Percentiles rank a stretch among this genome's conserved stretches.
These are phyloP conservation scores for Enoplosus armatus DNA, from an alignment of 2,797 vertebrate genomes.

Conservation along the genomic window DNA sequence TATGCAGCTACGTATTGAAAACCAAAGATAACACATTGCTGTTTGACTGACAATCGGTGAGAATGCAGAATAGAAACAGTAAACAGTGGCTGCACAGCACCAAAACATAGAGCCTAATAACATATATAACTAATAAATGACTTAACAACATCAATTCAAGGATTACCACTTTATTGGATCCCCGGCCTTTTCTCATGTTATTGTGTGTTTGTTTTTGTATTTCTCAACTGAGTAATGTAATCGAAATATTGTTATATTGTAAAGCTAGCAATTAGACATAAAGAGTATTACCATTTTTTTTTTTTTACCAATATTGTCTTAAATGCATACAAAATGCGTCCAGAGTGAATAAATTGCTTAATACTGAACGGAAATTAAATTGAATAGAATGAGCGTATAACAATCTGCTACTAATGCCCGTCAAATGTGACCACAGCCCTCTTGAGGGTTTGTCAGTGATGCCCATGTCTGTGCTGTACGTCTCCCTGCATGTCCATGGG, in stretches of 20 bases:
- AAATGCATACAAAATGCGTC: not conserved
- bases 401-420: constrained; percentile 21
- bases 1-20: not conserved
- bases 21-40: not conserved
- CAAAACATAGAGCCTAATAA: not conserved
- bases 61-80: not conserved
- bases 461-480: constrained; percentile 7
- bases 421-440: constrained; percentile 25
- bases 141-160: constrained; percentile 10
- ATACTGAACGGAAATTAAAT: constrained; percentile 20
- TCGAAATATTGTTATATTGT: not conserved
- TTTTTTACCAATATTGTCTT: constrained; percentile 1
- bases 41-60: not conserved
- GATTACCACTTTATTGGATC: constrained; percentile 14
- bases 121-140: constrained; percentile 2
- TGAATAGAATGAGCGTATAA: not conserved
- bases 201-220: not conserved
- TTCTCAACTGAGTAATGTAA: constrained; percentile 1
- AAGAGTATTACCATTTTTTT: not conserved
- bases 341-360: not conserved
- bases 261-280: not conserved
- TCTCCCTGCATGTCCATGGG: constrained; percentile 27
- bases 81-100: not conserved
- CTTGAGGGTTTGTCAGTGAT: constrained; percentile 11
- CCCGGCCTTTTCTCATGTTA: not conserved